phyloP scores from a whole-genome alignment of 2,113 vertebrate species.

The Plecturocebus donacophilus region DNA sequence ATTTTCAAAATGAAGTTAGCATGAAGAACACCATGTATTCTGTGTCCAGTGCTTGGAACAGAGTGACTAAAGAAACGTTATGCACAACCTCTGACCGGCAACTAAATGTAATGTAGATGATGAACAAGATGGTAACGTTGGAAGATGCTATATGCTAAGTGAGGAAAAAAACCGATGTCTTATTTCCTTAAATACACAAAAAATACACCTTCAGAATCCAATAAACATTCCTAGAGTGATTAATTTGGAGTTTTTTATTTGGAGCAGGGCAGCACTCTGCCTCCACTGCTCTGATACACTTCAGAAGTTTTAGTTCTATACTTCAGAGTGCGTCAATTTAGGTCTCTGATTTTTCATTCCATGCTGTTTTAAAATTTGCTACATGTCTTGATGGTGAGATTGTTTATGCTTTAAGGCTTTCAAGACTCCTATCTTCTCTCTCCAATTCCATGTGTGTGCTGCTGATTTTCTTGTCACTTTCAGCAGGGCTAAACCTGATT shows the following conservation, averaged over 20 bases:
- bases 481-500: background rate
- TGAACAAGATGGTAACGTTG: background rate
- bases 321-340: background rate
- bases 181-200: background rate
- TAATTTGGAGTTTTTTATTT: background rate
- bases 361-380: background rate
- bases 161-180: background rate
- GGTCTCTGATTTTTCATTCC: background rate
- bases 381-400: background rate
- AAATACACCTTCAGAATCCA: background rate
- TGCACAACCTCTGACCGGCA: background rate
- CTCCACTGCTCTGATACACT: background rate
- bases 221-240: background rate
- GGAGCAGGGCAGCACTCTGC: background rate
- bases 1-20: background rate
- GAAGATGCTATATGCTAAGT: background rate
- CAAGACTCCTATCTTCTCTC: background rate
- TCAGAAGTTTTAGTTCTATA: background rate
- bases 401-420: background rate
- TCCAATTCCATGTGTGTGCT: background rate
- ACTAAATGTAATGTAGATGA: background rate
- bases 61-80: background rate
- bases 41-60: background rate
- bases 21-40: background rate
- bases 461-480: background rate